A percentile compares a stretch with the other conserved stretches of the same genome.
These are phyloP conservation scores for Phyllopteryx taeniolatus DNA, from an alignment of 2,113 vertebrate species.

Conservation along the genomic window DNA sequence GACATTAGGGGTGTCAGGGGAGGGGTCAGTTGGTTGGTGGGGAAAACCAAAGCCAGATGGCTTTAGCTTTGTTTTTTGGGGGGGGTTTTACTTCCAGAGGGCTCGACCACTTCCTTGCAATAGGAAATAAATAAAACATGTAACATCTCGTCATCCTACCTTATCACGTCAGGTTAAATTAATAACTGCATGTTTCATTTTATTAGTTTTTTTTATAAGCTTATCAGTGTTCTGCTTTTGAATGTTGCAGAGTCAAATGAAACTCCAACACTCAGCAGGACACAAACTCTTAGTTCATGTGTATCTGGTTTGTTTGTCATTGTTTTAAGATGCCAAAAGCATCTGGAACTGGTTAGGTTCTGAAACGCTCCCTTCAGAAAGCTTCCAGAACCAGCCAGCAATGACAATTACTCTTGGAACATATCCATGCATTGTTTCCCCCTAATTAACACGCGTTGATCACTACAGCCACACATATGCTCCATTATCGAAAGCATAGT, in stretches of 20 bases:
- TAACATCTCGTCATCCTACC: background rate
- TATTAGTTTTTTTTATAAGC: background rate
- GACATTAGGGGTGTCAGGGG: background rate
- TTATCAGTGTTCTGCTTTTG: background rate
- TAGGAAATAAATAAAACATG: background rate
- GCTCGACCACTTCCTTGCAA: background rate
- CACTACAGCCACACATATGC: background rate
- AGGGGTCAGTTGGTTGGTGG: background rate
- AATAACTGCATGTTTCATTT: background rate
- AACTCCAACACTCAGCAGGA: background rate
- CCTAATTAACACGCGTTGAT: background rate
- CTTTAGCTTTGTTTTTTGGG: background rate
- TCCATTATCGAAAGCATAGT: background rate
- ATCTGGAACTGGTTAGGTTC: conserved; percentile 43
- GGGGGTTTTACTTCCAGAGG: background rate
- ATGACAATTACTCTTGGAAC: conserved; percentile 1
- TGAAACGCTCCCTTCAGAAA: conserved; percentile 12
- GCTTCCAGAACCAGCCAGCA: background rate
- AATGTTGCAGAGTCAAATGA: background rate
- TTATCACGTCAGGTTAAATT: background rate
- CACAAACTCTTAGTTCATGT: conserved; percentile 11
- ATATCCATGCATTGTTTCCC: background rate
- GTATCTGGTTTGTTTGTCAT: conserved; percentile 43
- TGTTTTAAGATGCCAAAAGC: conserved; percentile 19
- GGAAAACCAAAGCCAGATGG: background rate